phyloP scores from a whole-genome alignment of 2,113 vertebrate species.

The Bungarus multicinctus region DNA sequence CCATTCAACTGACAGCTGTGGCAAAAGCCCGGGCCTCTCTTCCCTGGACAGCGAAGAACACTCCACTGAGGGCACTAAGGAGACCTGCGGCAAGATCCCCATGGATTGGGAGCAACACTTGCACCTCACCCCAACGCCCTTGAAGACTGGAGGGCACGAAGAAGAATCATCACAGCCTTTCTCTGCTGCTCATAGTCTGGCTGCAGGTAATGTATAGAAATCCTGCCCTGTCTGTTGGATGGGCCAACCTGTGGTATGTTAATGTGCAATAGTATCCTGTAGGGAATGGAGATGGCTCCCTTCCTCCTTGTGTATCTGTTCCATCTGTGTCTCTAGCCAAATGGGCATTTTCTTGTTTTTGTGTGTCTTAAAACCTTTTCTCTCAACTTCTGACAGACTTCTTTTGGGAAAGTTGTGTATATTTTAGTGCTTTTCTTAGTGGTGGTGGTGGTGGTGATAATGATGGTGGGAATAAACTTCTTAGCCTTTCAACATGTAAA shows the following conservation, averaged over 20 bases:
- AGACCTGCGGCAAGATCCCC: background rate
- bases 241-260: constrained; percentile 15
- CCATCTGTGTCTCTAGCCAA: constrained; percentile 17
- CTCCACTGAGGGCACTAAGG: constrained; percentile 68
- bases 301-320: constrained; percentile 11
- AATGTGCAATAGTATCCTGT: constrained; percentile 28
- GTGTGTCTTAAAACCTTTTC: constrained; percentile 15
- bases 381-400: constrained; percentile 5
- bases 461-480: constrained; percentile 23
- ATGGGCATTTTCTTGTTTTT: background rate
- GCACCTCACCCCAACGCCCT: background rate
- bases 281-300: background rate
- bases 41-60: constrained; percentile 79
- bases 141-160: constrained; percentile 28
- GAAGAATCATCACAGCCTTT: constrained; percentile 47
- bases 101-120: constrained; percentile 44
- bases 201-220: constrained; percentile 81
- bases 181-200: constrained; percentile 66
- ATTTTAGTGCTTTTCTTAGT: constrained; percentile 19
- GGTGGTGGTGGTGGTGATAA: background rate
- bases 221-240: background rate
- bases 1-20: constrained; percentile 75
- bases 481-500: constrained; percentile 20
- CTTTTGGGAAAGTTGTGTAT: constrained; percentile 5
- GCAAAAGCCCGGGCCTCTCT: constrained; percentile 75